Conservation (phyloP, 1,140 invertebrate species). For the Ylistrum balloti region DNA sequence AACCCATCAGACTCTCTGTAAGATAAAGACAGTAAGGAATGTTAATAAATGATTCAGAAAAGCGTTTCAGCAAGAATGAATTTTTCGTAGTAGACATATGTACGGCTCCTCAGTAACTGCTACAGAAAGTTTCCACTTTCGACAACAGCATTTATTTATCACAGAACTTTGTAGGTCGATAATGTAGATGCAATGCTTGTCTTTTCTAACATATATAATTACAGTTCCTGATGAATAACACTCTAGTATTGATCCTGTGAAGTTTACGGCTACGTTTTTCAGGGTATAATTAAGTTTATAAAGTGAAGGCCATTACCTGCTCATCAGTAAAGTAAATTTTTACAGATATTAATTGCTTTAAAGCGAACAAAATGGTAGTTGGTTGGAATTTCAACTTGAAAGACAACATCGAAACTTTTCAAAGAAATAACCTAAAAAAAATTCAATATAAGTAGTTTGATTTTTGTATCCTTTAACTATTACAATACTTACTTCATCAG, state of each 20-base stretch:
- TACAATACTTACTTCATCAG: too few relatives aligned
- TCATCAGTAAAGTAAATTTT: background rate
- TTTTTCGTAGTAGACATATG: too few relatives aligned
- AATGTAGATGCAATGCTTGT: background rate
- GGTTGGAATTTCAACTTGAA: background rate
- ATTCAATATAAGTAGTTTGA: background rate
- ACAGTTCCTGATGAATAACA: background rate
- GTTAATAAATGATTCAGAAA: too few relatives aligned
- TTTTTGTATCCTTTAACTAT: background rate
- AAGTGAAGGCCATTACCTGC: background rate
- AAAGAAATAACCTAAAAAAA: background rate
- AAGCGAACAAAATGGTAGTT: conserved; percentile 3
- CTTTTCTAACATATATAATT: background rate
- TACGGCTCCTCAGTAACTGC: too few relatives aligned
- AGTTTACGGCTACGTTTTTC: background rate
- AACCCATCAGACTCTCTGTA: too few relatives aligned
- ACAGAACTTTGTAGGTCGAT: background rate
- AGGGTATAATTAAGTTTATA: conserved; percentile 1
- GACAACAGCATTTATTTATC: background rate
- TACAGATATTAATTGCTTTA: background rate
- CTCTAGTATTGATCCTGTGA: background rate
- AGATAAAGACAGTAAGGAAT: too few relatives aligned
- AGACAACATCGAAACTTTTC: background rate
- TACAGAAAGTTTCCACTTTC: too few relatives aligned
- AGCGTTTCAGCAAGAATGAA: too few relatives aligned